Percentiles rank a stretch among this genome's conserved stretches.
Evolutionary conservation across 1,140 invertebrate species (phyloP).

Genomic region (Megalonaias nervosa): DNA sequence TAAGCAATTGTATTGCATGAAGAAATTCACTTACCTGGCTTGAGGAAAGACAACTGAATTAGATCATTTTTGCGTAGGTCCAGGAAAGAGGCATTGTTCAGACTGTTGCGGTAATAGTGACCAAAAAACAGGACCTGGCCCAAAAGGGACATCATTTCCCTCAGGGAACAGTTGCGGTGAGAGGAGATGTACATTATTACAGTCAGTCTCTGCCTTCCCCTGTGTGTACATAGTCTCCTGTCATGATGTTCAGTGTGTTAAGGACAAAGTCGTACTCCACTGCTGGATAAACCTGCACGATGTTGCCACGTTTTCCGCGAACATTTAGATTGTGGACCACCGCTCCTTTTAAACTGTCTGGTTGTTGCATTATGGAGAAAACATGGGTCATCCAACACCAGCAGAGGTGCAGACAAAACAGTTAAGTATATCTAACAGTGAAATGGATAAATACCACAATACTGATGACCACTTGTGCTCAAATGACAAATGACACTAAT

Average conservation of each 20-base stretch:
- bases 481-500: too few relatives aligned
- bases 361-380: conserved; percentile 58
- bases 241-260: conserved; percentile 52
- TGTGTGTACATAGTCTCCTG: conserved; percentile 66
- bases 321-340: conserved; percentile 68
- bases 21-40: conserved; percentile 48
- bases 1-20: neutral
- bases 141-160: conserved; percentile 45
- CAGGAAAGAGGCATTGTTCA: conserved; percentile 56
- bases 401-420: too few relatives aligned
- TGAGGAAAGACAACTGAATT: conserved; percentile 55
- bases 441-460: too few relatives aligned
- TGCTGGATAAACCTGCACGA: conserved; percentile 69
- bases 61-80: conserved; percentile 49
- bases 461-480: too few relatives aligned
- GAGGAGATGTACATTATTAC: conserved; percentile 67
- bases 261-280: conserved; percentile 71
- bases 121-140: conserved; percentile 51
- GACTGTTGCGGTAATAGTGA: conserved; percentile 62
- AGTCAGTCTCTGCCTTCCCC: conserved; percentile 65
- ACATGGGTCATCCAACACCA: conserved; percentile 55
- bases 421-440: too few relatives aligned
- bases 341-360: conserved; percentile 34
- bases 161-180: conserved; percentile 54
- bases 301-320: conserved; percentile 69